Evolutionary conservation across 2,888 invertebrate genomes (phyloP).

Genomic region (Brachyptera putata): DNA sequence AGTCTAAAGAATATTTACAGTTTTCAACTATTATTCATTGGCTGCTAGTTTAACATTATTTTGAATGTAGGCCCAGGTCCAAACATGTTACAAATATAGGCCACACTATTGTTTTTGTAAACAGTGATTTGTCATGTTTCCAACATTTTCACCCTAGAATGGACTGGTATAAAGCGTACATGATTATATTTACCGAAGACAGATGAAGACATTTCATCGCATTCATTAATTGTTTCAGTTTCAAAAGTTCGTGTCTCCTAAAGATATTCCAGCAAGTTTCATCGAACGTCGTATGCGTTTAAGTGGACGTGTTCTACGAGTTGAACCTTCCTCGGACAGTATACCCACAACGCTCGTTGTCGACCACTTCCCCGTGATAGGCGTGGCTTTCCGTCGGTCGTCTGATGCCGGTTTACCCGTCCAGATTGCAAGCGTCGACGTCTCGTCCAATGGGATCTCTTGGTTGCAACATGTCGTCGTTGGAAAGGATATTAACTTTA

Average conservation of each 20-base stretch:
- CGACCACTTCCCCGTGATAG: conserved; percentile 45
- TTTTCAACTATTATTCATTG: too few relatives aligned
- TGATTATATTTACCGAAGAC: too few relatives aligned
- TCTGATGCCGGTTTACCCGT: conserved; percentile 46
- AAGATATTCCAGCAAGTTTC: conserved; percentile 45
- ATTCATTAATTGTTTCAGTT: conserved; percentile 41
- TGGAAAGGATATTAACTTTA: conserved; percentile 48
- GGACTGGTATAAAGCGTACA: too few relatives aligned
- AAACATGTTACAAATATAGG: too few relatives aligned
- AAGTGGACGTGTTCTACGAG: conserved; percentile 43
- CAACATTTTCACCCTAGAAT: too few relatives aligned
- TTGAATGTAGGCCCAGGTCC: too few relatives aligned
- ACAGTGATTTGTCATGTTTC: too few relatives aligned
- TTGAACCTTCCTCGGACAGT: conserved; percentile 43
- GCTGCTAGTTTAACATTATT: too few relatives aligned
- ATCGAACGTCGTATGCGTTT: conserved; percentile 43
- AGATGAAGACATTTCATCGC: too few relatives aligned
- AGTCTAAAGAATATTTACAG: too few relatives aligned
- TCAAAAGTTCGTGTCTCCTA: conserved; percentile 44
- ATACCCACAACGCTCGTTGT: conserved; percentile 41
- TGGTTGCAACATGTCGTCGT: conserved; percentile 57
- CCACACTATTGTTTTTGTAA: too few relatives aligned
- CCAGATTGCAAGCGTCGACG: conserved; percentile 50
- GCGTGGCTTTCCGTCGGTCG: conserved; percentile 38
- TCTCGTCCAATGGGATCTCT: conserved; percentile 50